Conservation (phyloP, 2,113 vertebrate species). For the Gorsachius goisagi region DNA sequence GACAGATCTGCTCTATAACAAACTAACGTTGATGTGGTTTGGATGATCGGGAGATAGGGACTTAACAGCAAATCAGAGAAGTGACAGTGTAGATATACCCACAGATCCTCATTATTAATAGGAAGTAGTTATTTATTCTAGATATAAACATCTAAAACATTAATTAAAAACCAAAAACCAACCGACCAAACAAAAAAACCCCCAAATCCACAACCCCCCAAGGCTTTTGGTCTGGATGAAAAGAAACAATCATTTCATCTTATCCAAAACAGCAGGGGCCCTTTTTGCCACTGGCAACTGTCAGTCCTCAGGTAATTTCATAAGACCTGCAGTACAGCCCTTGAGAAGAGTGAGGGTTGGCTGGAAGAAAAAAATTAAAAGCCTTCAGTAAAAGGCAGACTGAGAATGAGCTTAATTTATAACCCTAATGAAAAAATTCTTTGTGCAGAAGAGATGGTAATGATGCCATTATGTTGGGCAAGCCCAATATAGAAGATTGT, state of each 20-base stretch:
- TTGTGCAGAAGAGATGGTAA: conserved; percentile 5
- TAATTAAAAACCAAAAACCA: background rate
- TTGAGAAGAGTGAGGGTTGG: background rate
- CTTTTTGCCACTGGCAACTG: background rate
- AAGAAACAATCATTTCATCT: background rate
- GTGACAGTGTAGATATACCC: background rate
- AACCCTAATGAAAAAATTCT: conserved; percentile 1
- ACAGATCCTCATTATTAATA: background rate
- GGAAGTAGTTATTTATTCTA: background rate
- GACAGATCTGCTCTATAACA: background rate
- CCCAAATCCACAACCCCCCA: background rate
- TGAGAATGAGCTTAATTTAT: conserved; percentile 35
- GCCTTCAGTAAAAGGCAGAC: background rate
- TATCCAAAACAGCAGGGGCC: background rate
- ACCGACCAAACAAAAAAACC: background rate
- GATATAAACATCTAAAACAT: background rate
- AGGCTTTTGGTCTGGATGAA: background rate
- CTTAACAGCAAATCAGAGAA: background rate
- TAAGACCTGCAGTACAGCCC: background rate
- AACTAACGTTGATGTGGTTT: background rate
- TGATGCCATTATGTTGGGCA: conserved; percentile 4
- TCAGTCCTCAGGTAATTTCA: conserved; percentile 3
- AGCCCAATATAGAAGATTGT: background rate
- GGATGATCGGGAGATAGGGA: background rate
- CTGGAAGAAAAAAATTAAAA: background rate